Conservation (phyloP, 2,797 vertebrate species). For the Chrysocyon brachyurus region DNA sequence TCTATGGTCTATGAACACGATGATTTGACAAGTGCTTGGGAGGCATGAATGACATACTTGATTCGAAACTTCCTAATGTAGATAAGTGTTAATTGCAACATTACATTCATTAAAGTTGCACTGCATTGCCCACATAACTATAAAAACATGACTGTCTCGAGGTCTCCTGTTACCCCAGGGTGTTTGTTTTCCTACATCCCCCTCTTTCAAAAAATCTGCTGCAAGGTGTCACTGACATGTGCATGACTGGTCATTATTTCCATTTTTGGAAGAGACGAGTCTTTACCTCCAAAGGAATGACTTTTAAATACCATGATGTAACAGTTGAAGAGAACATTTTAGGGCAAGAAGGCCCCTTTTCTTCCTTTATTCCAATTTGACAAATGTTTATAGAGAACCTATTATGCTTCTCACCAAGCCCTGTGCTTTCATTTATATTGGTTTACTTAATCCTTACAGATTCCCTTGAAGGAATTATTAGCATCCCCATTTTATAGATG, state of each 20-base stretch:
- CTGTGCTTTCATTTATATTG: background rate
- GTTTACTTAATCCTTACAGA: conserved; percentile 10
- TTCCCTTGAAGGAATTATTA: background rate
- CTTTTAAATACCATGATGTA: background rate
- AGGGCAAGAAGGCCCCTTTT: background rate
- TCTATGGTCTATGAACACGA: background rate
- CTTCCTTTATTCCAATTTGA: conserved; percentile 1
- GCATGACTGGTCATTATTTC: background rate
- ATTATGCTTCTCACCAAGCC: background rate
- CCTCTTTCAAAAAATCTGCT: background rate
- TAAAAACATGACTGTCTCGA: background rate
- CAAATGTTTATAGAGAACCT: background rate
- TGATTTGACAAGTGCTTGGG: conserved; percentile 23
- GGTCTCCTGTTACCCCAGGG: background rate
- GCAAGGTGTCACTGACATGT: background rate
- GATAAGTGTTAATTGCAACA: background rate
- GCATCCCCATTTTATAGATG: background rate
- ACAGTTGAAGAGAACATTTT: background rate
- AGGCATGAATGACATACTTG: background rate
- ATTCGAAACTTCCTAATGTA: conserved; percentile 28
- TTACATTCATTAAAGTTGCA: background rate
- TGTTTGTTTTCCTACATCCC: background rate
- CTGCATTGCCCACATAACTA: background rate
- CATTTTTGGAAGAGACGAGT: background rate
- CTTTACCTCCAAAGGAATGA: background rate